Conservation (phyloP, 2,888 invertebrate genomes). For the Drosophila neotestacea region DNA sequence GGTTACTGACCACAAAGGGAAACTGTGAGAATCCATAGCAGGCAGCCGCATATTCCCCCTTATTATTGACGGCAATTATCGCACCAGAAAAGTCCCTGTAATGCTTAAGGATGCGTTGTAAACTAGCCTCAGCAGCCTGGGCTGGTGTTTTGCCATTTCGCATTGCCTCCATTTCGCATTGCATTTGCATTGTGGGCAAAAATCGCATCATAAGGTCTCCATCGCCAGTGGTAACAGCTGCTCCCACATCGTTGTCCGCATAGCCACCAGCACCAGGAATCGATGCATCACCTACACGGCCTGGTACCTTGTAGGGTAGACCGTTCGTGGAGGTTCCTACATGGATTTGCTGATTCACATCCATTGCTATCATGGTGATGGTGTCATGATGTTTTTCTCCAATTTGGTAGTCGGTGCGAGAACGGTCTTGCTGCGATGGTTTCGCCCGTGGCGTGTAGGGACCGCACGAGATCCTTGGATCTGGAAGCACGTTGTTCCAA, state of each 20-base stretch:
- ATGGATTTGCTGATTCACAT: conserved; percentile 91
- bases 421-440: conserved; percentile 58
- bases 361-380: conserved; percentile 97
- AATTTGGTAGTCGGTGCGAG: conserved; percentile 81
- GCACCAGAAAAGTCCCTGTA: conserved; percentile 95
- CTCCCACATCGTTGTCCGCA: conserved; percentile 94
- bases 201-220: conserved; percentile 99
- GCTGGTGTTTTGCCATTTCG: conserved; percentile 90
- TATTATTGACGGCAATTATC: conserved; percentile 90
- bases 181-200: conserved; percentile 94
- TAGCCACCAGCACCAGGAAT: conserved; percentile 98
- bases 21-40: too few species aligned
- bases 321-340: conserved; percentile 99
- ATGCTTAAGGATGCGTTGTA: conserved; percentile 90
- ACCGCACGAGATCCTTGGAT: conserved; percentile 92
- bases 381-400: conserved; percentile 95
- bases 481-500: conserved; percentile 95
- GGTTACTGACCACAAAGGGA: too few species aligned
- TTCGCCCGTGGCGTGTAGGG: conserved; percentile 89
- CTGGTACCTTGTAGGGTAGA: conserved; percentile 95
- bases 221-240: conserved; percentile 95
- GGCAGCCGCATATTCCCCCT: conserved; percentile 94
- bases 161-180: conserved; percentile 97
- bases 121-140: conserved; percentile 90
- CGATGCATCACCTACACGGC: conserved; percentile 86